Percentiles rank a stretch among this genome's conserved stretches.
Conservation (phyloP, 1,140 invertebrate genomes). For the Papilio dardanus region DNA sequence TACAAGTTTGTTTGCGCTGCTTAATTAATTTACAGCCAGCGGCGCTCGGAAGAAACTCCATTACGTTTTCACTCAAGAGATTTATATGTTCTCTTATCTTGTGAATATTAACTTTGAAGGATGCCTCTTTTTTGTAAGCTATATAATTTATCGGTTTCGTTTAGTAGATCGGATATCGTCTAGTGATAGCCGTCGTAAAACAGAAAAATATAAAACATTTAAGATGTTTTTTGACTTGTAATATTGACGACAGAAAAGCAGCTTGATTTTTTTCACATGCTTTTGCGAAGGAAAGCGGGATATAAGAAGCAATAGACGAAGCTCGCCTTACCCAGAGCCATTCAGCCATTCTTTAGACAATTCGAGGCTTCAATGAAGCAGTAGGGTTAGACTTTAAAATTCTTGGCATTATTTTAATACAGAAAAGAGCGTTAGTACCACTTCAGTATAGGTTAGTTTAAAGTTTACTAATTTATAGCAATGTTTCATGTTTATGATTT, state of each 20-base stretch:
- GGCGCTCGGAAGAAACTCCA: slow-evolving; percentile 4
- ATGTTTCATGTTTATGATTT: background rate
- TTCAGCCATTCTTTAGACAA: no score
- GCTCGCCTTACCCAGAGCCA: no score
- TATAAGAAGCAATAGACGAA: no score
- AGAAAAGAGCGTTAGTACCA: background rate
- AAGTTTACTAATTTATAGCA: background rate
- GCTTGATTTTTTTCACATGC: no score
- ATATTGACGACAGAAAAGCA: background rate
- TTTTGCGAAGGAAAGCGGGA: no score
- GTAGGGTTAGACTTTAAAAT: no score
- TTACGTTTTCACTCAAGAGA: slow-evolving; percentile 28
- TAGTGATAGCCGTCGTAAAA: background rate
- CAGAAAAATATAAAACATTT: background rate
- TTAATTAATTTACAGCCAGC: slow-evolving; percentile 31
- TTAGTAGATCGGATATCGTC: slow-evolving; percentile 7
- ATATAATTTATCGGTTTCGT: slow-evolving; percentile 31
- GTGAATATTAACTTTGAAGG: slow-evolving; percentile 13
- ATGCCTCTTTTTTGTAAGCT: slow-evolving; percentile 5
- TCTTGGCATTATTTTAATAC: background rate
- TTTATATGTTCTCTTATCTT: slow-evolving; percentile 6
- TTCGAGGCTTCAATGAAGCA: no score
- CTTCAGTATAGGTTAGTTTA: background rate
- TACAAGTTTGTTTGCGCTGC: slow-evolving; percentile 36
- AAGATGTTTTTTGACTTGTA: background rate